Base-by-base conservation (phyloP, 1,140 invertebrate genomes). In the Drosophila kohkoa region DNA sequence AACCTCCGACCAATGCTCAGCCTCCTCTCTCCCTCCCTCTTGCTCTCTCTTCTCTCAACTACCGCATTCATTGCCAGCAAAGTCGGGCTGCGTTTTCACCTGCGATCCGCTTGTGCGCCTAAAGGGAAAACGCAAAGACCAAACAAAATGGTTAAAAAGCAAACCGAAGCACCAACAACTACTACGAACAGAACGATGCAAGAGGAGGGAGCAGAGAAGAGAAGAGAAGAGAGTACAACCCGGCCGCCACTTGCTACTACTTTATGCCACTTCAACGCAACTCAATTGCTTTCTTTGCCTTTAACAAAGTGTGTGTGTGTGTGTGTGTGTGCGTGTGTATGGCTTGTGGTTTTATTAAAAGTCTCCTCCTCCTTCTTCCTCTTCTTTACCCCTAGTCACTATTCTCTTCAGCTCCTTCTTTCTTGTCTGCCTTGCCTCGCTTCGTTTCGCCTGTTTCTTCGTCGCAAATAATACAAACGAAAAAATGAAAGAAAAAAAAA, bases 241-340 rank as follows among this genome's bases (percentile, higher is more conserved):
- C 71, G 70, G 70, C 80, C 65, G 83, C 83, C 77, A 87, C 83
- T 87, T 87, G 83, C 83, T 64, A 87, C 83, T 89, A 88, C 83
- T 88, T 88, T 89, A 88, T 88, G 83, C 83, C 85, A 89, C 83
- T 88, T 88, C 83, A 88, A 88, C 83, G 81, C 85, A 88, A 88
- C 85, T 88, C 83, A 87, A 87, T 87, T 88, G 83, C 83, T 88
- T 89, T 88, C 83, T 88, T 88, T 88, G 85, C 81, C 77, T 83
- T 80, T 77, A 80, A 89, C 80, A 83, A 83, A 80, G 73, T 57
- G 15, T 62, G n/a, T 52, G 20, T 35, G 45, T 64, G 10, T 67
- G 52, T 62, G 57, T 51, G 64, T 63, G 52, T 62, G 46, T 75
- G 45, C 70, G 20, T 59, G 13, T 51, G 25, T 62, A 32, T 70